phyloP scores from a whole-genome alignment of 1,140 invertebrate species.

The Drosophila paulistorum region DNA sequence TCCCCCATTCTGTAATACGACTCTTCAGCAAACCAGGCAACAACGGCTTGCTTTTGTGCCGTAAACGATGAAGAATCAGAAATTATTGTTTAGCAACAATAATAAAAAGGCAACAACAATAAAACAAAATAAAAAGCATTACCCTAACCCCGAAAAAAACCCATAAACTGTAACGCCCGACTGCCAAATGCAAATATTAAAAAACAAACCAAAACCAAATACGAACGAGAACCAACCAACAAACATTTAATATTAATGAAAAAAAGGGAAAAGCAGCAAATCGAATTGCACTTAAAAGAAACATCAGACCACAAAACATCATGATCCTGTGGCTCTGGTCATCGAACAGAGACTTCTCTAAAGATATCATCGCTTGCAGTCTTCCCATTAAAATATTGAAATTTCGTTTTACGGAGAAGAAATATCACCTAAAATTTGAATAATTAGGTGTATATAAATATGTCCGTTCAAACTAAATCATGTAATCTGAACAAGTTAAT shows the following conservation, averaged over 20 bases:
- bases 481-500: too few species aligned
- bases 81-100: constrained; percentile 79
- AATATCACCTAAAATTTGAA: too few species aligned
- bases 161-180: constrained; percentile 70
- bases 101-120: constrained; percentile 41
- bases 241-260: constrained; percentile 76
- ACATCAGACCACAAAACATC: constrained; percentile 33
- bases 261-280: constrained; percentile 73
- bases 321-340: constrained; percentile 43
- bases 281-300: constrained; percentile 73
- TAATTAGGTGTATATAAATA: too few species aligned
- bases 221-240: constrained; percentile 31
- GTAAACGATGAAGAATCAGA: constrained; percentile 70
- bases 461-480: too few species aligned
- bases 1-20: constrained; percentile 55
- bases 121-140: constrained; percentile 48
- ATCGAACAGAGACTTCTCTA: constrained; percentile 64
- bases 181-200: constrained; percentile 77
- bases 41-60: constrained; percentile 63
- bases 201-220: constrained; percentile 21
- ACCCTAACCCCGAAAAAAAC: constrained; percentile 58
- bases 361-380: constrained; percentile 44
- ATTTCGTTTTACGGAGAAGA: too few species aligned
- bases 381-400: not conserved
- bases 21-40: constrained; percentile 46